A percentile compares a stretch with the other conserved stretches of the same genome.
phyloP scores from a whole-genome alignment of 2,113 vertebrate species.

The Pluvianellus socialis region DNA sequence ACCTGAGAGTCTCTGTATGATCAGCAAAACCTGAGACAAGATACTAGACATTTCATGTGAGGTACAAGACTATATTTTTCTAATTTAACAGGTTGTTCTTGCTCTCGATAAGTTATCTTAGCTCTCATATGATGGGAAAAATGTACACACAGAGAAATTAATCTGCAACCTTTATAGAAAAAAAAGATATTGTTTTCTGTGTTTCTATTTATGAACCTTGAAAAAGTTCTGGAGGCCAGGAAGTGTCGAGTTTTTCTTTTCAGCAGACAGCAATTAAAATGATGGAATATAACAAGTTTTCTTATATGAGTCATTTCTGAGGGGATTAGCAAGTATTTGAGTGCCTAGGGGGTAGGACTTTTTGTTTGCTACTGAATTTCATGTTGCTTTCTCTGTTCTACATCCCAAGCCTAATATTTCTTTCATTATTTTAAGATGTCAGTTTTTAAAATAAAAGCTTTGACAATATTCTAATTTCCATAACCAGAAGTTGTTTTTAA shows the following conservation, averaged over 20 bases:
- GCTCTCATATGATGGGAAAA: neutral
- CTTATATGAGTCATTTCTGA: neutral
- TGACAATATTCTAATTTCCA: fast-evolving
- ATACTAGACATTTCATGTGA: neutral
- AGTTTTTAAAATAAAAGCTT: neutral
- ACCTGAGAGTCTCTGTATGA: neutral
- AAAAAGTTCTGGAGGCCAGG: neutral
- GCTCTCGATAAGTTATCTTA: neutral
- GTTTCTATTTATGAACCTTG: neutral
- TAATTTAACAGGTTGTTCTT: neutral
- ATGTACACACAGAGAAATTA: neutral
- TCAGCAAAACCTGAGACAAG: neutral
- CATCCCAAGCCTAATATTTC: neutral
- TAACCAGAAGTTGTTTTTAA: neutral
- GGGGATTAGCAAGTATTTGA: neutral
- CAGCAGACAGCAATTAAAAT: neutral
- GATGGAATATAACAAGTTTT: neutral
- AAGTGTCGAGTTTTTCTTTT: neutral
- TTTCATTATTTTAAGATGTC: neutral
- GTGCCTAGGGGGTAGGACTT: neutral
- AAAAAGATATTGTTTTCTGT: neutral
- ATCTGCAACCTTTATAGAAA: neutral
- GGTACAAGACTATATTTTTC: neutral
- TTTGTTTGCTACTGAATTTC: neutral
- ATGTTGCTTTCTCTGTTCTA: neutral